Conservation (phyloP, 1,140 invertebrate genomes). For the Drosophila gunungcola region DNA sequence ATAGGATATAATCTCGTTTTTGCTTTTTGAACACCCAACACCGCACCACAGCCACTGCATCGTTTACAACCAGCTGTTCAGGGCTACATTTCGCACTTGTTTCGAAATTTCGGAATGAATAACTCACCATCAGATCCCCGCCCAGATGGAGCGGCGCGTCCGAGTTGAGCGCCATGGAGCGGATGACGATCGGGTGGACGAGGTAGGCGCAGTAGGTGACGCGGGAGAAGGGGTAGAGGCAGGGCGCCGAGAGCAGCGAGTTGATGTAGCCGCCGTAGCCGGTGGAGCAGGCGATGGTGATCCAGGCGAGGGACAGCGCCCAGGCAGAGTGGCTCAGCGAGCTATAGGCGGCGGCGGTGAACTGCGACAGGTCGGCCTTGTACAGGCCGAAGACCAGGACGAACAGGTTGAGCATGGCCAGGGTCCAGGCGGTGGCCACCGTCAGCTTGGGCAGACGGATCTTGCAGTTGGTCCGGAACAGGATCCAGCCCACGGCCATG, state of each 20-base stretch:
- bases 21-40: too few species aligned
- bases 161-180: slow-evolving; percentile 90
- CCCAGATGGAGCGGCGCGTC: slow-evolving; percentile 92
- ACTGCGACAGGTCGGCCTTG: slow-evolving; percentile 88
- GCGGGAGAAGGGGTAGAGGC: slow-evolving; percentile 92
- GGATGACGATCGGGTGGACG: slow-evolving; percentile 92
- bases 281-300: slow-evolving; percentile 94
- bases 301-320: slow-evolving; percentile 93
- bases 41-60: too few species aligned
- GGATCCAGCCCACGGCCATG: slow-evolving; percentile 92
- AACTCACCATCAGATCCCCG: slow-evolving; percentile 89
- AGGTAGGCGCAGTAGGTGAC: slow-evolving; percentile 94
- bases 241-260: slow-evolving; percentile 89
- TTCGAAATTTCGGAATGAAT: too few species aligned
- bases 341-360: slow-evolving; percentile 91
- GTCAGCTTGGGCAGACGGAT: slow-evolving; percentile 90
- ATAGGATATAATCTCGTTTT: too few species aligned
- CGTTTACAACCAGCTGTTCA: too few species aligned
- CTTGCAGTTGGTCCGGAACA: slow-evolving; percentile 93
- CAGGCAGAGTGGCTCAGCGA: slow-evolving; percentile 93
- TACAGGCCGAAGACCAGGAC: slow-evolving; percentile 92
- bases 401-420: slow-evolving; percentile 88
- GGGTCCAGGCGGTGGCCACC: slow-evolving; percentile 89
- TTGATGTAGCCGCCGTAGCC: slow-evolving; percentile 93
- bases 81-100: too few species aligned